These are phyloP conservation scores for Hermatobates lingyangjiaoensis DNA, from an alignment of 1,140 invertebrate species.

Conservation along the genomic window DNA sequence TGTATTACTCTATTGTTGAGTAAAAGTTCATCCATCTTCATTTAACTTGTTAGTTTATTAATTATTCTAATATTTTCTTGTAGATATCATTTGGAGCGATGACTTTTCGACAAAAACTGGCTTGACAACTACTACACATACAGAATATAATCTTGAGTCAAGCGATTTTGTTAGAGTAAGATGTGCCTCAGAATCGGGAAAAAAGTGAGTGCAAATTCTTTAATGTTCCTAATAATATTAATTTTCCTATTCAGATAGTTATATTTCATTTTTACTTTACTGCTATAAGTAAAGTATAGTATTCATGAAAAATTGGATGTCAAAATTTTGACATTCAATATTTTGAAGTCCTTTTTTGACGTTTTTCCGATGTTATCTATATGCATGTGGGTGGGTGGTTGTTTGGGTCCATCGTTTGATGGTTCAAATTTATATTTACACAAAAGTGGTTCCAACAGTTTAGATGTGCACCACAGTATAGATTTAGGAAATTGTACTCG, in stretches of 20 bases:
- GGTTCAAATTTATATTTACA: too few relatives aligned
- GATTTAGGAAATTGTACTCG: too few relatives aligned
- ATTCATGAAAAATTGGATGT: background rate
- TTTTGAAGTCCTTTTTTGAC: too few relatives aligned
- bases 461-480: too few relatives aligned
- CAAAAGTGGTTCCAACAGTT: too few relatives aligned
- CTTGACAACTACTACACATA: constrained; percentile 28
- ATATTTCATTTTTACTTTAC: too few relatives aligned
- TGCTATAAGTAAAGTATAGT: background rate
- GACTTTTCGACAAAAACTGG: constrained; percentile 33
- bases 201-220: constrained; percentile 29
- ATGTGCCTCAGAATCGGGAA: constrained; percentile 30
- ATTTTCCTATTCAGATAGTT: too few relatives aligned
- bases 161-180: constrained; percentile 45
- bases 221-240: too few relatives aligned
- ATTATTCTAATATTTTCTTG: constrained; percentile 21
- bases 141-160: constrained; percentile 34
- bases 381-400: too few relatives aligned
- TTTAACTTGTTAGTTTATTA: background rate
- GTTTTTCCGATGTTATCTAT: too few relatives aligned
- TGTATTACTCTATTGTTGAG: background rate
- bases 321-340: background rate
- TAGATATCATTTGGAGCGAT: constrained; percentile 38
- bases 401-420: too few relatives aligned
- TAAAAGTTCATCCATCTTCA: background rate